Base-by-base conservation (phyloP, 2,113 vertebrate species). In the Ariopsis seemanni region DNA sequence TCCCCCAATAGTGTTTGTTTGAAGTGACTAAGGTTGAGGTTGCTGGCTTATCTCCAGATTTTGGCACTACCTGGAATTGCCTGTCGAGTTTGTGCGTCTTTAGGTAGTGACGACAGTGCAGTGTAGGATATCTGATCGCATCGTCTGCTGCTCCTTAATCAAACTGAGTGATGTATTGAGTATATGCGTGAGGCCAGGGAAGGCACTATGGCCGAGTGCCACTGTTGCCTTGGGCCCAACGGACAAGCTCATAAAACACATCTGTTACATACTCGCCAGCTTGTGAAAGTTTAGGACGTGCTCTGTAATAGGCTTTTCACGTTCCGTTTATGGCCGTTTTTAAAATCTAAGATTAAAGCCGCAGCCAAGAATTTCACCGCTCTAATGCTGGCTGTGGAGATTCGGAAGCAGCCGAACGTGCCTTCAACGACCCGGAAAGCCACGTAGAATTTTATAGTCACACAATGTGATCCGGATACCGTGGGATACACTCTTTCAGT, bases 111-210 rank as follows among this genome's bases (percentile, higher is more conserved):
- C 74, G 63, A 58, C 53, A 34, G 74, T 84, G 71, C 42, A 79
- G 79, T 62, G 72, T 58, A n/a, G 72, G 63, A 78, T 87, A 89
- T 90, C 83, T 86, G 88, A 89, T 90, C 82, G 42, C 86, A 67
- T 87, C 85, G 55, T 88, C 84, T 57, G 25, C 57, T 74, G 50
- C 84, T 69, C 71, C 86, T 86, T 90, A 89, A 90, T 90, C 86
- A 88, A 90, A 89, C 65, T 88, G 84, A 89, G 85, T 90, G 88
- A 82, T 57, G 83, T 58, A 42, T 42, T 42, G 34, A 42, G 34
- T 42, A 52, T 87, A 53, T 85, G 57, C 67, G 65, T 90, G 52
- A 48, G 74, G 50, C 27, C 4, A 20, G 50, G 27, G 34, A 84
- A 67, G 42, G 62, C 79, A 85, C 69, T 57, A 71, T 87, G 78